Evolutionary conservation across 1,140 invertebrate genomes (phyloP).

Genomic region (Globodera ellingtonae): DNA sequence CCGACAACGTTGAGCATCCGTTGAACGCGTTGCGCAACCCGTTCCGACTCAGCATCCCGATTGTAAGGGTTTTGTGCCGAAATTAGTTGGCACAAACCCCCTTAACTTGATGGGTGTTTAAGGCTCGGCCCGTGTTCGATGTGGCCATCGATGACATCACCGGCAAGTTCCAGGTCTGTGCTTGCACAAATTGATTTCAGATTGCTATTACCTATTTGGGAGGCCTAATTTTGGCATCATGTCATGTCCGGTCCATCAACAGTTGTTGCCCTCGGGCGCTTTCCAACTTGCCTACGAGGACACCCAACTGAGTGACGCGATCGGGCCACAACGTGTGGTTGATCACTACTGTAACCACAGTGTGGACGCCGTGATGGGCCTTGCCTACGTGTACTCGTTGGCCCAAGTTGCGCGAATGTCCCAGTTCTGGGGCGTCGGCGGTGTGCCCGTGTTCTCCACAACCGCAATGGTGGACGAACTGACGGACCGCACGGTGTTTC

Average conservation of each 20-base stretch:
- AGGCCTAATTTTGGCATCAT: neutral
- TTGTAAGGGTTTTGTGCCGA: neutral
- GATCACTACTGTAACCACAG: constrained; percentile 59
- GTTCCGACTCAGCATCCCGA: constrained; percentile 52
- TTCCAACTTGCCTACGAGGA: constrained; percentile 57
- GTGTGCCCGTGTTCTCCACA: constrained; percentile 81
- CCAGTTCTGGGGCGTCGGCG: constrained; percentile 74
- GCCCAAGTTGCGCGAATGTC: constrained; percentile 85
- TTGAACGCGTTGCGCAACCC: constrained; percentile 50
- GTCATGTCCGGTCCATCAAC: neutral
- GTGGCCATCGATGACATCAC: constrained; percentile 59
- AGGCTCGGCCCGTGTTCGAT: constrained; percentile 62
- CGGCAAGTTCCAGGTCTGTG: constrained; percentile 33
- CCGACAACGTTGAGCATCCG: constrained; percentile 43
- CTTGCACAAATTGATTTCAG: neutral
- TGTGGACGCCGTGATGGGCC: constrained; percentile 83
- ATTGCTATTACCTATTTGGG: neutral
- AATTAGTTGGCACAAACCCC: neutral
- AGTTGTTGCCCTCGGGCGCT: constrained; percentile 50
- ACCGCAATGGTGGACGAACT: constrained; percentile 82
- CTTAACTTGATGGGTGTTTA: constrained; percentile 8
- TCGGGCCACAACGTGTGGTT: constrained; percentile 62
- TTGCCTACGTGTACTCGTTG: constrained; percentile 86
- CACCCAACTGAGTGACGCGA: constrained; percentile 59
- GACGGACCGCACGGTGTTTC: constrained; percentile 74